Percentiles rank a stretch among this genome's conserved stretches.
phyloP scores from a whole-genome alignment of 2,888 invertebrate species.

The Quadriops clusia region DNA sequence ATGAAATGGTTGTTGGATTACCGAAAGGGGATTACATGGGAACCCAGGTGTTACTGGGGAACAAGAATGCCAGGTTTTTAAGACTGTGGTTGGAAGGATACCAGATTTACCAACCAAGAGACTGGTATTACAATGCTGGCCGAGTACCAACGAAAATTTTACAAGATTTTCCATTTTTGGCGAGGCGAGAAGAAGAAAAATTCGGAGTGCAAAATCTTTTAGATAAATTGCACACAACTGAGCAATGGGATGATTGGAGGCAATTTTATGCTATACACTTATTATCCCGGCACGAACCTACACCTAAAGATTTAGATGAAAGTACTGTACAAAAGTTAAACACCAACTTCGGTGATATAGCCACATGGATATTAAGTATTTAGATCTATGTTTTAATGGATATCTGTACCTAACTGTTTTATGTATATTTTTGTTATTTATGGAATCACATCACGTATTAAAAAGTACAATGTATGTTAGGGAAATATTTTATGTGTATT shows the following conservation, averaged over 20 bases:
- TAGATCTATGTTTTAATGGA: no score
- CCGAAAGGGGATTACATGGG: constrained; percentile 27
- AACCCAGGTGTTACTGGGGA: constrained; percentile 29
- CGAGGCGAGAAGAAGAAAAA: constrained; percentile 26
- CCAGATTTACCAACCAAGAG: constrained; percentile 25
- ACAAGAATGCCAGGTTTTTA: constrained; percentile 30
- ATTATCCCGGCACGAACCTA: constrained; percentile 27
- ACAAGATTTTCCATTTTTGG: constrained; percentile 24
- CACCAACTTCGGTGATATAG: constrained; percentile 27
- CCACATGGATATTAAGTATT: constrained; percentile 15
- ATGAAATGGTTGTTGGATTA: constrained; percentile 32
- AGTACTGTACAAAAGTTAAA: constrained; percentile 17
- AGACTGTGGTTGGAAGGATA: constrained; percentile 30
- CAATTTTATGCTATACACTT: constrained; percentile 28
- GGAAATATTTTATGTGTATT: no score
- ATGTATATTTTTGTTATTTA: no score
- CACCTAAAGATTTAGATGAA: constrained; percentile 19
- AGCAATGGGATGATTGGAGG: constrained; percentile 26
- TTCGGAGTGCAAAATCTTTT: constrained; percentile 32
- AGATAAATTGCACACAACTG: constrained; percentile 23
- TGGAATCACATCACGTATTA: no score
- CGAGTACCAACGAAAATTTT: constrained; percentile 31
- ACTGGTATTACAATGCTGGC: constrained; percentile 36
- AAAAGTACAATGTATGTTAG: no score
- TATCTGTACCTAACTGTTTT: no score